Conservation (phyloP, 1,140 invertebrate species). For the Zaprionus camerounensis region DNA sequence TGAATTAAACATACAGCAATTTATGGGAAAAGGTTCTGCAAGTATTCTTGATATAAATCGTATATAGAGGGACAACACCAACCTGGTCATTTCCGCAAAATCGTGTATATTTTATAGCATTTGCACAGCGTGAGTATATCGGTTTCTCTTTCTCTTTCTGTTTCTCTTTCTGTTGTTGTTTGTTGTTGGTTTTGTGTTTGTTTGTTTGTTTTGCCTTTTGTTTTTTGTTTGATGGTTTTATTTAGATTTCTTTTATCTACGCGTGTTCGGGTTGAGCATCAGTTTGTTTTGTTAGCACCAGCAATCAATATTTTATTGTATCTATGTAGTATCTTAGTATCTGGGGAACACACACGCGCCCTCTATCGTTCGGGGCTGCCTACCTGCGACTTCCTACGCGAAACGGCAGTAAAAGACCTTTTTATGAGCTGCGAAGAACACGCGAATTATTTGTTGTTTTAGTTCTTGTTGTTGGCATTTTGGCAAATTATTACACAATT, state of each 20-base stretch:
- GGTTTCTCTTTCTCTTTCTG: not conserved
- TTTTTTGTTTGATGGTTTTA: conserved; percentile 6
- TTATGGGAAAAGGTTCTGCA: not conserved
- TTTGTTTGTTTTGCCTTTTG: not conserved
- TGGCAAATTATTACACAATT: conserved; percentile 71
- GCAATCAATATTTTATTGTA: conserved; percentile 56
- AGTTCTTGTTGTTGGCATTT: conserved; percentile 49
- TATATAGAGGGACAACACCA: conserved; percentile 36
- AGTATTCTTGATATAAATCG: not conserved
- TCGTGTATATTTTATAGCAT: conserved; percentile 57
- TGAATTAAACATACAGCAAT: not conserved
- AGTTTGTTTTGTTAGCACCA: conserved; percentile 47
- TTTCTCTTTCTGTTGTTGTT: not conserved
- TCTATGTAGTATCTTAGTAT: conserved; percentile 59
- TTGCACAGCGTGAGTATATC: conserved; percentile 60
- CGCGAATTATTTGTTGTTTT: conserved; percentile 46
- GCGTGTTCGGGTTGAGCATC: conserved; percentile 41
- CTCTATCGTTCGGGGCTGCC: conserved; percentile 37
- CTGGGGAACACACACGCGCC: conserved; percentile 64
- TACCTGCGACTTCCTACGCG: conserved; percentile 51
- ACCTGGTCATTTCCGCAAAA: conserved; percentile 78
- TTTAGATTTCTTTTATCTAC: not conserved
- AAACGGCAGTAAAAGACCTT: conserved; percentile 53
- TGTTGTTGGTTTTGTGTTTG: not conserved
- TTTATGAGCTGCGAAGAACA: conserved; percentile 60